A percentile compares a stretch with the other conserved stretches of the same genome.
Evolutionary conservation across 2,797 vertebrate genomes (phyloP).

Genomic region (Simalia tracyae): DNA sequence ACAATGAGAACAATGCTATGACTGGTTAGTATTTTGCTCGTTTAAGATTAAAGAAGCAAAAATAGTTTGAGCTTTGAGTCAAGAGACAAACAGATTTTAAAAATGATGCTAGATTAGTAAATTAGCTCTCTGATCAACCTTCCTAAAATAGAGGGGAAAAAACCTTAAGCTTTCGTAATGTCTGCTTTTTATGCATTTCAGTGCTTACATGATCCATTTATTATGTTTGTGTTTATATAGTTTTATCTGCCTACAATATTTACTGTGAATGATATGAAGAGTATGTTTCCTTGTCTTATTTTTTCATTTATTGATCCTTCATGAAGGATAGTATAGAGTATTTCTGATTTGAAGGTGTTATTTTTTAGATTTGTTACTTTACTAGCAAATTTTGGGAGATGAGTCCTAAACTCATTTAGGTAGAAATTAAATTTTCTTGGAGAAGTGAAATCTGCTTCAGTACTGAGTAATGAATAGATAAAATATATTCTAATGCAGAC

Average conservation of each 20-base stretch:
- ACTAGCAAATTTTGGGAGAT: not conserved
- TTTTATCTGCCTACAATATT: not conserved
- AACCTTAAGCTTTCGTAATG: not conserved
- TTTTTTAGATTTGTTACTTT: not conserved
- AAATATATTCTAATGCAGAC: not conserved
- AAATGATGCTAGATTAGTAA: not conserved
- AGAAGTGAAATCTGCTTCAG: not conserved
- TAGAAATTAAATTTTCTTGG: not conserved
- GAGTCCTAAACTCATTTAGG: not conserved
- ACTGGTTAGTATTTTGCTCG: not conserved
- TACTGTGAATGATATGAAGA: not conserved
- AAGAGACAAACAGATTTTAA: not conserved
- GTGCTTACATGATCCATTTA: not conserved
- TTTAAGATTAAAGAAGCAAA: not conserved
- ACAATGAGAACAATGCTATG: not conserved
- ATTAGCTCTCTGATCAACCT: not conserved
- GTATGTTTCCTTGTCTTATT: not conserved
- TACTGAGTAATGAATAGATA: not conserved
- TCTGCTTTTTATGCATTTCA: not conserved
- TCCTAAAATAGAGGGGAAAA: not conserved
- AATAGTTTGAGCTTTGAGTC: not conserved
- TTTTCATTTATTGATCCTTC: not conserved
- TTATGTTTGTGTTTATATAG: not conserved
- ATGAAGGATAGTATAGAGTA: not conserved
- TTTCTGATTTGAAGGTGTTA: not conserved